Evolutionary conservation across 1,140 invertebrate genomes (phyloP).

Genomic region (Solen grandis): DNA sequence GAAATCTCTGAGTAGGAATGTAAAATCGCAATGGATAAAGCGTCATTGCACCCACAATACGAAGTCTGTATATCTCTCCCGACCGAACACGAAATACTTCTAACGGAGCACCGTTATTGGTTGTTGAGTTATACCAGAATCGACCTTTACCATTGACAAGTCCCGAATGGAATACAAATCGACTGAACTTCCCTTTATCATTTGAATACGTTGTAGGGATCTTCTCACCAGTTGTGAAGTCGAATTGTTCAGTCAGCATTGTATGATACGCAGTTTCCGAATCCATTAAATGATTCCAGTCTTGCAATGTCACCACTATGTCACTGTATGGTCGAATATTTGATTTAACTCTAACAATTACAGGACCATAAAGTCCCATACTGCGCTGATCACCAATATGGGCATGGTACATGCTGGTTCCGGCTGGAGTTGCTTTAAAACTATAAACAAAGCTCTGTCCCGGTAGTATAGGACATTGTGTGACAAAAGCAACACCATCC

Average conservation of each 20-base stretch:
- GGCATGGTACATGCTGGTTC: conserved; percentile 76
- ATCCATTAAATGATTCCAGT: conserved; percentile 69
- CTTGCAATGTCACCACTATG: conserved; percentile 55
- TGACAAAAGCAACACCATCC: conserved; percentile 94
- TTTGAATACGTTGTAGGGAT: conserved; percentile 20
- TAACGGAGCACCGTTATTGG: conserved; percentile 62
- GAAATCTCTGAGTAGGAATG: conserved; percentile 91
- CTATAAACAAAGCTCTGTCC: conserved; percentile 91
- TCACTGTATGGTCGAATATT: conserved; percentile 11
- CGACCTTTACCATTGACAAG: too few relatives aligned
- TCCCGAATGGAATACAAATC: conserved; percentile 62
- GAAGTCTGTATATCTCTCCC: conserved; percentile 61
- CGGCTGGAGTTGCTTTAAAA: conserved; percentile 79
- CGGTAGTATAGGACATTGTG: too few relatives aligned
- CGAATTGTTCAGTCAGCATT: conserved; percentile 58
- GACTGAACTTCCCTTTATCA: conserved; percentile 52
- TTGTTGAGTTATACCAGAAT: conserved; percentile 36
- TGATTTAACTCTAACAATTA: conserved; percentile 44
- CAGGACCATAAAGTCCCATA: too few relatives aligned
- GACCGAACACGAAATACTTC: conserved; percentile 53
- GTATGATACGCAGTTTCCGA: conserved; percentile 53
- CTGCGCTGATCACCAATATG: conserved; percentile 76
- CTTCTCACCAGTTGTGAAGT: neutral
- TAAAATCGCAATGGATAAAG: conserved; percentile 83
- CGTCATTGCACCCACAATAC: conserved; percentile 67